Evolutionary conservation across 2,888 invertebrate genomes (phyloP).

Genomic region (Romanomermis culicivorax): DNA sequence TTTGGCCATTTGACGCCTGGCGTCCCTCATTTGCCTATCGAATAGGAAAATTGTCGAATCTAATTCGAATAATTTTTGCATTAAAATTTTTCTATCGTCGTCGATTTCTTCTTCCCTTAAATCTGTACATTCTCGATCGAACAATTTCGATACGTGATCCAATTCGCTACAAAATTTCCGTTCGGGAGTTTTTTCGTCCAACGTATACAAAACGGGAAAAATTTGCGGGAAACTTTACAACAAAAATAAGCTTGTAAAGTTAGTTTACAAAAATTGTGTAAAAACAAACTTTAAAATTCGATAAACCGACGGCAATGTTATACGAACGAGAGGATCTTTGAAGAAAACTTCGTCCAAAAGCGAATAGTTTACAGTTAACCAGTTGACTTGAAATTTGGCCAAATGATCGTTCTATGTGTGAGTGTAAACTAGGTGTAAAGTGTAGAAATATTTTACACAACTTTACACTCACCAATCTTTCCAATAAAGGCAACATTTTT

Average conservation of each 20-base stretch:
- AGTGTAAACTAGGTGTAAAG: too few species aligned
- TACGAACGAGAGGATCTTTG: conserved; percentile 38
- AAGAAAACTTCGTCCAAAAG: conserved; percentile 41
- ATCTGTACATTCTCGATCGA: too few species aligned
- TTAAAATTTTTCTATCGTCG: background rate
- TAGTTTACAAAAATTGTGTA: too few species aligned
- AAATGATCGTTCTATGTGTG: conserved; percentile 42
- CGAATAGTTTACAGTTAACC: conserved; percentile 46
- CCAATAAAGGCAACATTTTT: background rate
- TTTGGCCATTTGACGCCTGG: conserved; percentile 10
- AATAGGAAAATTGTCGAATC: background rate
- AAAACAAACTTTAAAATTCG: background rate
- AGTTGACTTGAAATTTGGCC: conserved; percentile 42
- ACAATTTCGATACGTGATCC: background rate
- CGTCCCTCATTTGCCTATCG: conserved; percentile 5
- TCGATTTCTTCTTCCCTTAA: background rate
- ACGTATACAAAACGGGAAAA: too few species aligned
- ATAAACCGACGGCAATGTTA: conserved; percentile 35
- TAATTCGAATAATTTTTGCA: background rate
- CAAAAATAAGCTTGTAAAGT: too few species aligned
- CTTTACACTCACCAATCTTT: background rate
- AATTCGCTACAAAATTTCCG: background rate
- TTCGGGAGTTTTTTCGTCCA: background rate
- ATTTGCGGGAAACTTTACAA: too few species aligned
- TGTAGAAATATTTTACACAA: too few species aligned